Base-by-base conservation (phyloP, 2,113 vertebrate genomes). In the Myiozetetes cayanensis region DNA sequence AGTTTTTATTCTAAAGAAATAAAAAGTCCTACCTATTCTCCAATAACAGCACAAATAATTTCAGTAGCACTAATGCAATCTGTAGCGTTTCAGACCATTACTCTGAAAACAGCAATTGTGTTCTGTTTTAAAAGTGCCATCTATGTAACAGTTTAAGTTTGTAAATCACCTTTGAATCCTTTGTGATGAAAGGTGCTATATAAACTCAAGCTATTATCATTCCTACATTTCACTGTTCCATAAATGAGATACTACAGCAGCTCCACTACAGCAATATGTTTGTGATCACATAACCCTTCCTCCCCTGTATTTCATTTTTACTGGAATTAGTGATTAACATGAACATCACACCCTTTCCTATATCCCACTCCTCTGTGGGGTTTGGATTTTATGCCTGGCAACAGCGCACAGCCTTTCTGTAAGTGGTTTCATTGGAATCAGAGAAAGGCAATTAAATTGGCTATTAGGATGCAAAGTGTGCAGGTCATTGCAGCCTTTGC, bases 81-180 rank as follows among this genome's bases (percentile, higher is more conserved):
- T 87, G 77, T 66, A 79, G 44, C 41, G 90, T 94, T 96, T 93
- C 93, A 90, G 84, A 89, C 70, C 83, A 79, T 94, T 96, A 92
- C 80, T 89, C 37, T 39, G 80, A 87, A 92, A 93, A 92, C 70
- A 93, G 88, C 83, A 89, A 67, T 84, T 78, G 71, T 96, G 79
- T 78, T 95, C 74, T 92, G 72, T 81, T 96, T 92, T 96, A 33
- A 93, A 95, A 92, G 91, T 89, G 72, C 74, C 70, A 78, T 90
- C 92, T 87, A 53, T 92, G 35, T 27, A 96, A 95, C 72, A 84
- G 82, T 85, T 97, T 94, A 95, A 84, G 90, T 96, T 95, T 94
- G 92, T 96, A 96, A 96, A 96, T 95, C 95, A 96, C 83, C 72
- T 89, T 66, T 78, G 88, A 89, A 94, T 93, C 73, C 76, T 92